Evolutionary conservation across 1,140 invertebrate species (phyloP).

Genomic region (Drosophila funebris): DNA sequence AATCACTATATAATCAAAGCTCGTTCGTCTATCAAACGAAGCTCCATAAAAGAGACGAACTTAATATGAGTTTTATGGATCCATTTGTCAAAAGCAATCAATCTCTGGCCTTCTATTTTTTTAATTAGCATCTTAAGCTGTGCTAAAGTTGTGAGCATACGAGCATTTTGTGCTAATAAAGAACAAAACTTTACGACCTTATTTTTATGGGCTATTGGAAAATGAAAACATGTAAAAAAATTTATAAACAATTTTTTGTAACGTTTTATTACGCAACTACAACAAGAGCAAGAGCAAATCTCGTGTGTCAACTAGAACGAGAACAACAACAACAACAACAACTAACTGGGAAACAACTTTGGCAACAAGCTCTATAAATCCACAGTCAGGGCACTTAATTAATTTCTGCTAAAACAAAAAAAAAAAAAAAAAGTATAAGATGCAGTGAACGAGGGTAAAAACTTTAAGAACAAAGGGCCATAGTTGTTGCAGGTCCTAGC

Average conservation of each 20-base stretch:
- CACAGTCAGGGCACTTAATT: slow-evolving; percentile 68
- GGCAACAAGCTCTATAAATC: slow-evolving; percentile 74
- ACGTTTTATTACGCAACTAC: slow-evolving; percentile 12
- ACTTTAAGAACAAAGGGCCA: slow-evolving; percentile 79
- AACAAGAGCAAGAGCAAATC: slow-evolving; percentile 14
- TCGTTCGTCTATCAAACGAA: not conserved
- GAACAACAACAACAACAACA: slow-evolving; percentile 28
- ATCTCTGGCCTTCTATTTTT: slow-evolving; percentile 15
- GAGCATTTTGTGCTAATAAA: slow-evolving; percentile 26
- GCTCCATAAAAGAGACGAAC: not conserved
- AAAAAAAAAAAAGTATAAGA: too few relatives aligned
- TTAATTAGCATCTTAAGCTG: slow-evolving; percentile 72
- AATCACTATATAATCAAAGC: not conserved
- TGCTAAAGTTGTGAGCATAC: slow-evolving; percentile 34
- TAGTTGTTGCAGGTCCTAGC: slow-evolving; percentile 50
- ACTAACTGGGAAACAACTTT: slow-evolving; percentile 57
- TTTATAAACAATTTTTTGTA: slow-evolving; percentile 1
- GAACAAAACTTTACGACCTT: not conserved
- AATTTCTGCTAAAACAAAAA: slow-evolving; percentile 67
- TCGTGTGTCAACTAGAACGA: slow-evolving; percentile 58
- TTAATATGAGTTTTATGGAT: not conserved
- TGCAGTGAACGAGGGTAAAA: slow-evolving; percentile 13
- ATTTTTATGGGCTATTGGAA: not conserved
- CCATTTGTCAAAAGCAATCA: slow-evolving; percentile 12
- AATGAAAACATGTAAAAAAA: slow-evolving; percentile 29